Evolutionary conservation across 1,140 invertebrate genomes (phyloP).

Genomic region (Palaemon carinicauda): DNA sequence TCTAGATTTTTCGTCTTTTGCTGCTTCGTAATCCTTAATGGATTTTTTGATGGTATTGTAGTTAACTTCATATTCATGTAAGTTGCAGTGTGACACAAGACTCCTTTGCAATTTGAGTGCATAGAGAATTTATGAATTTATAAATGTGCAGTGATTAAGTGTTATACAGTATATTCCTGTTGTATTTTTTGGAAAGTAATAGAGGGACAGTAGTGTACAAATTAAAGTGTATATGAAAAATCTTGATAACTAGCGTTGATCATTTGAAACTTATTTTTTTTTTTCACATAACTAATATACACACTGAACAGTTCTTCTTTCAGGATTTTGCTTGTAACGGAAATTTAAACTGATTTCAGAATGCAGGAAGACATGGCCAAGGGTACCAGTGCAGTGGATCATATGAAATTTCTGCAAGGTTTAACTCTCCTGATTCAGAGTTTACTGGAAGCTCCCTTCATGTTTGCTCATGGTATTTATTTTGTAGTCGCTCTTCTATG

Average conservation of each 20-base stretch:
- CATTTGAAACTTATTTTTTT: too few relatives aligned
- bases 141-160: too few relatives aligned
- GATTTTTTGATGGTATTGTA: neutral
- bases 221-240: too few relatives aligned
- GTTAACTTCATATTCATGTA: neutral
- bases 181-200: too few relatives aligned
- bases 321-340: too few relatives aligned
- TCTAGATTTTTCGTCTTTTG: neutral
- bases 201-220: too few relatives aligned
- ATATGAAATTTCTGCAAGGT: conserved; percentile 42
- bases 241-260: too few relatives aligned
- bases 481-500: neutral
- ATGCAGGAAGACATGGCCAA: conserved; percentile 37
- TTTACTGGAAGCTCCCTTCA: conserved; percentile 16
- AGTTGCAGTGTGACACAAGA: neutral
- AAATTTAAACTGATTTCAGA: neutral
- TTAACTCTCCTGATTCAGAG: conserved; percentile 31
- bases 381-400: neutral
- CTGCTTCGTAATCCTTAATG: neutral
- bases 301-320: too few relatives aligned
- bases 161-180: too few relatives aligned
- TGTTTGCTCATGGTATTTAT: conserved; percentile 36
- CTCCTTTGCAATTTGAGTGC: too few relatives aligned
- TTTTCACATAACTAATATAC: too few relatives aligned
- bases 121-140: too few relatives aligned